A percentile compares a stretch with the other conserved stretches of the same genome.
Conservation (phyloP, 2,113 vertebrate genomes). For the Oreochromis aureus region DNA sequence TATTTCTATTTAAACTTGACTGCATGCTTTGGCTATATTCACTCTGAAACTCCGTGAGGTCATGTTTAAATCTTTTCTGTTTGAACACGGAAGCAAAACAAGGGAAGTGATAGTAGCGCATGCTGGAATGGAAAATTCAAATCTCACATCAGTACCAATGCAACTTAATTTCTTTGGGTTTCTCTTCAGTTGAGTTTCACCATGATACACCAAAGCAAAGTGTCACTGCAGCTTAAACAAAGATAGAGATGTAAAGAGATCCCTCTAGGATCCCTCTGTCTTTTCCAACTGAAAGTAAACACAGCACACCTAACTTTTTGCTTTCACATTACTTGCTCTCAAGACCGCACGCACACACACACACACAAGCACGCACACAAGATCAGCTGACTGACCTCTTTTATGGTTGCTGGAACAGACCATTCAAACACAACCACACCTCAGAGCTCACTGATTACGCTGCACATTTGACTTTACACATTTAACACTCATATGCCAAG, state of each 20-base stretch:
- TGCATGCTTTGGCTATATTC: background rate
- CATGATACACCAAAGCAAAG: background rate
- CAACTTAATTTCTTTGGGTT: background rate
- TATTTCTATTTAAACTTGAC: background rate
- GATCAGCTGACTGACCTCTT: conserved; percentile 18
- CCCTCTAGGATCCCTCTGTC: background rate
- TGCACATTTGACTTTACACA: background rate
- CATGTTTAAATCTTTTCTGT: background rate
- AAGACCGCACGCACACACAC: background rate
- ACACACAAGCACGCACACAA: background rate
- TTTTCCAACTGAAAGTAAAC: background rate
- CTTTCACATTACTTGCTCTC: background rate
- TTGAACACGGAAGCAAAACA: conserved; percentile 15
- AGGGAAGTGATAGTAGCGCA: conserved; percentile 10
- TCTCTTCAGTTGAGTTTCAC: background rate
- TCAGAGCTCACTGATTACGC: background rate
- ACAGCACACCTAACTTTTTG: background rate
- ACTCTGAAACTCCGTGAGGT: background rate
- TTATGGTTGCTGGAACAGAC: background rate
- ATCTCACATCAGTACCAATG: background rate
- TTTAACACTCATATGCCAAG: background rate
- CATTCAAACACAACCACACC: background rate
- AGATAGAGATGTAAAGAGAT: background rate
- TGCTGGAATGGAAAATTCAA: background rate
- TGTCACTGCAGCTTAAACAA: background rate